Evolutionary conservation across 2,888 invertebrate genomes (phyloP).

Genomic region (Adela reaumurella): DNA sequence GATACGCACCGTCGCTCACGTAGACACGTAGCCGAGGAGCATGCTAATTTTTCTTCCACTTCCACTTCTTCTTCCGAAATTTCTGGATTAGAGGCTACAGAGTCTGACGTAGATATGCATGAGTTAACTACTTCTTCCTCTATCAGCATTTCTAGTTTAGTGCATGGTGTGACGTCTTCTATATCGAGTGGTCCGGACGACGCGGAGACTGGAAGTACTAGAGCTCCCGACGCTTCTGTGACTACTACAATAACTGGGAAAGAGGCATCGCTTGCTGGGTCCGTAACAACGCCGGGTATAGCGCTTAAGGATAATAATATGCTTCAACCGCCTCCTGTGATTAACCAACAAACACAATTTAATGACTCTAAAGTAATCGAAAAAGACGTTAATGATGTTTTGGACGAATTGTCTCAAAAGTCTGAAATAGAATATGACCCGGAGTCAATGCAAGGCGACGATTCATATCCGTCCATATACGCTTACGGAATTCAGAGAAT

Average conservation of each 20-base stretch:
- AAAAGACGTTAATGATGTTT: not conserved
- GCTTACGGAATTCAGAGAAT: constrained; percentile 42
- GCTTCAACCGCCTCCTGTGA: not conserved
- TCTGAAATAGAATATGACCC: constrained; percentile 35
- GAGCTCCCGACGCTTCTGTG: constrained; percentile 29
- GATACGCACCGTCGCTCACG: constrained; percentile 59
- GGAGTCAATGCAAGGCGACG: constrained; percentile 35
- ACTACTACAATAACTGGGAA: constrained; percentile 11
- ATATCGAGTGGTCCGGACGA: constrained; percentile 14
- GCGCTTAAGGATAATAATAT: not conserved
- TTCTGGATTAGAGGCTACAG: constrained; percentile 28
- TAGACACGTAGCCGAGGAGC: constrained; percentile 66
- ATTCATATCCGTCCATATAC: constrained; percentile 36
- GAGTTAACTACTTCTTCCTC: constrained; percentile 40
- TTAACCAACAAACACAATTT: not conserved
- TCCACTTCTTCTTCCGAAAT: constrained; percentile 26
- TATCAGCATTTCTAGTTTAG: constrained; percentile 39
- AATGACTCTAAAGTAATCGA: not conserved
- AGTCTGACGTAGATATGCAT: constrained; percentile 48
- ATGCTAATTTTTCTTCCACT: constrained; percentile 35
- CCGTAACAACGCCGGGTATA: not conserved
- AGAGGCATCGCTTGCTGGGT: not conserved
- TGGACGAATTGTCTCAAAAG: constrained; percentile 1
- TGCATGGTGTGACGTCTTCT: constrained; percentile 41
- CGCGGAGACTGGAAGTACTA: constrained; percentile 15